These are phyloP conservation scores for Vombatus ursinus DNA, from an alignment of 2,113 vertebrate genomes.

Conservation along the genomic window DNA sequence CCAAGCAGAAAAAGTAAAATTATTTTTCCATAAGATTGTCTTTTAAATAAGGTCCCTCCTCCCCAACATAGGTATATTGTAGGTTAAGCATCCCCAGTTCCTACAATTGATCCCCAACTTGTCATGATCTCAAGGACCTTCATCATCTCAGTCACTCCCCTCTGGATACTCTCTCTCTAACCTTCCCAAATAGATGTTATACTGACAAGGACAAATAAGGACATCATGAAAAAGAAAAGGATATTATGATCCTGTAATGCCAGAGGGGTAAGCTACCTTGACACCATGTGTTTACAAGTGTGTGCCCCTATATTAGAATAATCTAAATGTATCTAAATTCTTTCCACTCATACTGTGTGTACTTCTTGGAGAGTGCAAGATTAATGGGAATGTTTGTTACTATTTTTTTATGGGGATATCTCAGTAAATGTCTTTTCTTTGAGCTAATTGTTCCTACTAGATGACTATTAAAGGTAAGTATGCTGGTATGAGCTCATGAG, in stretches of 20 bases:
- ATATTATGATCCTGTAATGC: not conserved
- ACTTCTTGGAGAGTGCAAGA: not conserved
- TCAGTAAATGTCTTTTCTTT: not conserved
- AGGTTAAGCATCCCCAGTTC: not conserved
- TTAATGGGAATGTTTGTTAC: not conserved
- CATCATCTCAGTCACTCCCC: not conserved
- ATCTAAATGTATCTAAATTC: not conserved
- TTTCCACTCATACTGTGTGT: not conserved
- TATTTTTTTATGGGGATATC: not conserved
- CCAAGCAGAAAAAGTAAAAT: not conserved
- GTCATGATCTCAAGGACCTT: not conserved
- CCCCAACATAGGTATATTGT: not conserved
- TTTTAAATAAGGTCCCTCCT: not conserved
- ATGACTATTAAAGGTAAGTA: not conserved
- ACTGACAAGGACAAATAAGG: not conserved
- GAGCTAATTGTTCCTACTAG: not conserved
- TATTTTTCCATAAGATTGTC: not conserved
- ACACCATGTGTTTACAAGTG: not conserved
- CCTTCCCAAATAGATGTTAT: not conserved
- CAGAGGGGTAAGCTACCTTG: not conserved
- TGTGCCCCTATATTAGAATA: not conserved
- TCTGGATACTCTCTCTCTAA: not conserved
- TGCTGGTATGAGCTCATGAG: not conserved
- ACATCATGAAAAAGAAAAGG: not conserved
- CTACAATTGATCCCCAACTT: not conserved